A percentile compares a stretch with the other conserved stretches of the same genome.
These are phyloP conservation scores for Toxostoma redivivum DNA, from an alignment of 2,113 vertebrate species.

Conservation along the genomic window DNA sequence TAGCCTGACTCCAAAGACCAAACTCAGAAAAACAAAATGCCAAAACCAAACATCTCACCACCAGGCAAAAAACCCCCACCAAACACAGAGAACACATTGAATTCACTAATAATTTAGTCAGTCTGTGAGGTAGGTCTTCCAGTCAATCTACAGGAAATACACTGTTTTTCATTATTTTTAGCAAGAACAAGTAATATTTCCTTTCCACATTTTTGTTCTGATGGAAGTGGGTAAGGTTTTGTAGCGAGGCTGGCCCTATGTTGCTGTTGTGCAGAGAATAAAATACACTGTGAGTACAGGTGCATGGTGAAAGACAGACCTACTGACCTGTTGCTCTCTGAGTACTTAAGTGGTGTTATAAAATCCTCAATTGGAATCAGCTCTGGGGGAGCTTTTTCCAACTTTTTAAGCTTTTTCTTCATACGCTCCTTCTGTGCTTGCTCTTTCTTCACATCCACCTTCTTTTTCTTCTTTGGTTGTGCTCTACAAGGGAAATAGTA, in stretches of 20 bases:
- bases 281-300: background rate
- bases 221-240: background rate
- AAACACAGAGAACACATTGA: background rate
- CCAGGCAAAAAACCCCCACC: fast-evolving
- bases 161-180: background rate
- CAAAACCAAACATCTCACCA: background rate
- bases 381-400: slow-evolving; percentile 88
- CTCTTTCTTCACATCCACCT: slow-evolving; percentile 84
- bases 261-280: background rate
- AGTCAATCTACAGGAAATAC: background rate
- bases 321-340: slow-evolving; percentile 81
- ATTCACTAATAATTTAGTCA: background rate
- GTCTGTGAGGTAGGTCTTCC: background rate
- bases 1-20: background rate
- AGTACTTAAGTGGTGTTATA: slow-evolving; percentile 70
- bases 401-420: slow-evolving; percentile 85
- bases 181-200: background rate
- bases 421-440: slow-evolving; percentile 81
- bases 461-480: slow-evolving; percentile 94
- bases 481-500: slow-evolving; percentile 70
- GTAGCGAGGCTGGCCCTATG: background rate
- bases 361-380: slow-evolving; percentile 94
- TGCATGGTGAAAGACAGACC: background rate
- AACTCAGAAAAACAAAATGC: background rate
- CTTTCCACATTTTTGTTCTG: background rate